Evolutionary conservation across 1,140 invertebrate species (phyloP), one percentile per base, ranked within the genome.

Genomic region (Brachionus koreanus): DNA sequence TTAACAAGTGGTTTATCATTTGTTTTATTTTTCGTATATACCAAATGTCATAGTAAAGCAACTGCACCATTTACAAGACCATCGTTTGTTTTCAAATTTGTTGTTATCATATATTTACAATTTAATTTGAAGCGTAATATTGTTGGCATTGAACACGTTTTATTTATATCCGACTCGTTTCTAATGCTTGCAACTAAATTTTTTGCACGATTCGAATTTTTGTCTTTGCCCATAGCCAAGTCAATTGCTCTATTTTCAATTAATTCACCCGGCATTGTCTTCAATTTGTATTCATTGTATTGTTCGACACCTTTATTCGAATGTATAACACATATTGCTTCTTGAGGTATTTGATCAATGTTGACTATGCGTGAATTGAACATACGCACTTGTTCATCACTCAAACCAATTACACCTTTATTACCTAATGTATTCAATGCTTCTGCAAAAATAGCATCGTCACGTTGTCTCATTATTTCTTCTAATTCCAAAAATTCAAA

Each of bases 381-480:
- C 35, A 69, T 16, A 5, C 35, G 0, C 16, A 69, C 2, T 69
- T 69, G 65, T 42, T 69, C 35, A 3, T 69, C 16, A 16, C 29
- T 69, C 35, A 69, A 69, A 9, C 65, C 65, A 0, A 37, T 37
- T 1, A 74, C 25, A 43, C 16, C 69, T 25, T 10, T 6, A 9
- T 43, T 46, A 0, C 37, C 39, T 3, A 74, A 12, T 2, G 16
- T 25, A 74, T 46, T 74, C 0, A 74, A 13, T 0, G 69, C 69
- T 43, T 43, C 39, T 0, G 69, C 69, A 74, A 74, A 74, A 3
- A 29, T 3, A 2, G 16, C 39, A 74, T 74, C 69, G 39, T 74
- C 69, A 43, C 39, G 37, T 74, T 74, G 69, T 49, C 69, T 29
- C 39, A 74, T 74, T 9, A 74, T 46, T 74, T 74, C 69, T 2